These are phyloP conservation scores for Xyrauchen texanus DNA, from an alignment of 2,113 vertebrate genomes.

Conservation along the genomic window DNA sequence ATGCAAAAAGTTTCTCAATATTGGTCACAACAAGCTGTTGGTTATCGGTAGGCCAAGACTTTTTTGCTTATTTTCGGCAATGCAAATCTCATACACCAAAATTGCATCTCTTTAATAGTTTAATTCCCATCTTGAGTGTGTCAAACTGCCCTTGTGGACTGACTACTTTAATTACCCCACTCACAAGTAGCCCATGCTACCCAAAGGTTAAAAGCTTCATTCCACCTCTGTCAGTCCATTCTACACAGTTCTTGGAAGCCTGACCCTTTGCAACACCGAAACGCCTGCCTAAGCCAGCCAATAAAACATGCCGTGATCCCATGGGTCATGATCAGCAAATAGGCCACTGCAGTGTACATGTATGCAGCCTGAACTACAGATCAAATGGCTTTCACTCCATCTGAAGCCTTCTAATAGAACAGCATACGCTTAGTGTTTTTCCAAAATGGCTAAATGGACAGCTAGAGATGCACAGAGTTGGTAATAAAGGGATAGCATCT, in stretches of 20 bases:
- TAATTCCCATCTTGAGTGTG: slow-evolving; percentile 23
- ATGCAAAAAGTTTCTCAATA: no score
- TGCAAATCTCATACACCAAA: no score
- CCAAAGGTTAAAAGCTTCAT: slow-evolving; percentile 67
- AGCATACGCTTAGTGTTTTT: slow-evolving; percentile 16
- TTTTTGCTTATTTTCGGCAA: no score
- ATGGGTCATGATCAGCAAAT: slow-evolving; percentile 10
- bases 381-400: background rate
- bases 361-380: slow-evolving; percentile 20
- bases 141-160: background rate
- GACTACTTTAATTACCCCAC: slow-evolving; percentile 44
- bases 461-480: background rate
- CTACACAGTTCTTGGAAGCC: slow-evolving; percentile 49
- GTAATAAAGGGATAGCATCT: slow-evolving; percentile 21
- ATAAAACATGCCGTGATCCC: slow-evolving; percentile 31
- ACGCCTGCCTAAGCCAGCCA: slow-evolving; percentile 38
- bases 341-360: background rate
- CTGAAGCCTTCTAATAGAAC: background rate
- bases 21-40: no score
- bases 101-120: background rate
- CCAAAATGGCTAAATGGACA: background rate
- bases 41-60: no score
- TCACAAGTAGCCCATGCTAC: slow-evolving; percentile 41
- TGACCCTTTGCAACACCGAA: slow-evolving; percentile 9
- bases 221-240: slow-evolving; percentile 62